These are phyloP conservation scores for Alexandromys fortis DNA, from an alignment of 2,113 vertebrate genomes.

Conservation along the genomic window DNA sequence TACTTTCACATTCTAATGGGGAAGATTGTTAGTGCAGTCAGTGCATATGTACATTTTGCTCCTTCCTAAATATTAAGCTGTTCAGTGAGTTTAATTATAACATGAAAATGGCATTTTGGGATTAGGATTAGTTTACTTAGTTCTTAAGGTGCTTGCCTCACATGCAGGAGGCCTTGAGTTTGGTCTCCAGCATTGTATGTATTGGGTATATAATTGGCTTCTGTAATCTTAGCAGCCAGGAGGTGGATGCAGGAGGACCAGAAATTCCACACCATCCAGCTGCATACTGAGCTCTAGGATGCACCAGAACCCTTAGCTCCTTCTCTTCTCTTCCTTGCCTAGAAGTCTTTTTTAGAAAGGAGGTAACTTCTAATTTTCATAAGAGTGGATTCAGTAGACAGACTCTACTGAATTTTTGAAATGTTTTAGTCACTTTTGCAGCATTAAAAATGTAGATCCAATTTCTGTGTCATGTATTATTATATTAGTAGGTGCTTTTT, in stretches of 20 bases:
- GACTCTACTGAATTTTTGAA: conserved; percentile 33
- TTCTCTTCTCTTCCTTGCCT: background rate
- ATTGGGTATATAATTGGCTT: no score
- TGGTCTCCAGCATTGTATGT: background rate
- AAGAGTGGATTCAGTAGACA: background rate
- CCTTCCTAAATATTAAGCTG: background rate
- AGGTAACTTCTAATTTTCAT: background rate
- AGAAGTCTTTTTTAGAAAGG: background rate
- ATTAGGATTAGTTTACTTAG: background rate
- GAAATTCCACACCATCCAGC: background rate
- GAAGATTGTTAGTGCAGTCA: conserved; percentile 47
- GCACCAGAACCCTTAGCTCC: background rate
- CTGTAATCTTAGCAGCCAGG: background rate
- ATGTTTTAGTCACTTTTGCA: background rate
- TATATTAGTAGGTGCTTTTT: background rate
- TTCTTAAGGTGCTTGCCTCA: background rate
- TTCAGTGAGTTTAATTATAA: background rate
- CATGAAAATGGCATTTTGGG: background rate
- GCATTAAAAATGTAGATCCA: background rate
- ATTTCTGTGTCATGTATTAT: background rate
- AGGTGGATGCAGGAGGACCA: background rate
- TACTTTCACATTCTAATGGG: conserved; percentile 22
- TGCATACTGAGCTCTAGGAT: background rate
- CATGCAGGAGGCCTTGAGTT: background rate
- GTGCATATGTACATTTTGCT: background rate